These are phyloP conservation scores for Poecilia picta DNA, from an alignment of 2,797 vertebrate genomes.

Conservation along the genomic window DNA sequence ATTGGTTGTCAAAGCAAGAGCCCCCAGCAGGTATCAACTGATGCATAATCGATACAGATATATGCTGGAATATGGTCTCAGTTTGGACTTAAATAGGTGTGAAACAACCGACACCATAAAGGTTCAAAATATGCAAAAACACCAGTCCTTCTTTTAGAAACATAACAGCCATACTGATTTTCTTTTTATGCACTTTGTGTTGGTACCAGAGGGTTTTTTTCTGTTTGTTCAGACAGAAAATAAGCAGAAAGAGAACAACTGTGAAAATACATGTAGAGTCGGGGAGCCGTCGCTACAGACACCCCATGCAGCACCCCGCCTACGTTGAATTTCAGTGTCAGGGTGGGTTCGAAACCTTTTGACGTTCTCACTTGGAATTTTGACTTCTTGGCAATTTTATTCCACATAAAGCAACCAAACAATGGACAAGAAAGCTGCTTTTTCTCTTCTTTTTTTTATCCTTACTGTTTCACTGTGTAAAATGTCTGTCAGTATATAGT, in stretches of 20 bases:
- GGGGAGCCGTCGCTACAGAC: not conserved
- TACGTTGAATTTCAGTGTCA: not conserved
- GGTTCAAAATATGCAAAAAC: not conserved
- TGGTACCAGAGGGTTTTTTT: not conserved
- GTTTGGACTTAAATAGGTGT: not conserved
- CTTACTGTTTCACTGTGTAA: not conserved
- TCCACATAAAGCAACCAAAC: not conserved
- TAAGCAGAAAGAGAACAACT: not conserved
- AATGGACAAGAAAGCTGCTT: not conserved
- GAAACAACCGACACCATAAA: not conserved
- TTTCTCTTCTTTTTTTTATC: not conserved
- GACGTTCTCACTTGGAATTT: not conserved
- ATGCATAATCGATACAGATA: not conserved
- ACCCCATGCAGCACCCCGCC: not conserved
- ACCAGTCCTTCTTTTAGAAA: not conserved
- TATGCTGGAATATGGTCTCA: not conserved
- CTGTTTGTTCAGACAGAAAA: not conserved
- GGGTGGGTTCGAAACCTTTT: not conserved
- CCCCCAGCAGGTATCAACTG: not conserved
- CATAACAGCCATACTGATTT: not conserved
- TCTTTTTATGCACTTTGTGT: not conserved
- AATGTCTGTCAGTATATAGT: not conserved
- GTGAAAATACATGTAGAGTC: not conserved
- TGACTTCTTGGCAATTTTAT: not conserved
- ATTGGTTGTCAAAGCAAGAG: too few relatives aligned